These are phyloP conservation scores for Chiroxiphia lanceolata DNA, from an alignment of 2,797 vertebrate genomes.

Conservation along the genomic window DNA sequence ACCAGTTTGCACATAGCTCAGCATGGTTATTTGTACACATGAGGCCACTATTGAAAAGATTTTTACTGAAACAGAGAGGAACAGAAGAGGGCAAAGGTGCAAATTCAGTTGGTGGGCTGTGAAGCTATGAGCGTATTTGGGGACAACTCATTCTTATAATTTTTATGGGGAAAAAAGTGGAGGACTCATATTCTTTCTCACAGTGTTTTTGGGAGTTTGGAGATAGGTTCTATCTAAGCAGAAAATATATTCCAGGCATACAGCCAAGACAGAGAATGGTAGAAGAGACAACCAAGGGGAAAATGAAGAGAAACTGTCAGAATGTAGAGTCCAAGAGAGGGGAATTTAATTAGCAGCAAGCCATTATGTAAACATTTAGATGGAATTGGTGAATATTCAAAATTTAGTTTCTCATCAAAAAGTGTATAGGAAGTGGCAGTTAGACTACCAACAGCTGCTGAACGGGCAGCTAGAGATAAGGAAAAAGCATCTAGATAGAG, in stretches of 20 bases:
- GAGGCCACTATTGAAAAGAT: background rate
- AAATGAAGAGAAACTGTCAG: background rate
- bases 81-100: background rate
- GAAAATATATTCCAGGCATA: conserved; percentile 9
- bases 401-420: conserved; percentile 34
- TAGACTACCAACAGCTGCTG: conserved; percentile 34
- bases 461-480: background rate
- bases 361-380: conserved; percentile 28
- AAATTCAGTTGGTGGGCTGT: background rate
- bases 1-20: background rate
- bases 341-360: conserved; percentile 33
- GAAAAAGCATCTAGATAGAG: background rate
- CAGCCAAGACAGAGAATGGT: background rate
- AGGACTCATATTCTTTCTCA: background rate
- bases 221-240: background rate
- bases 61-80: background rate
- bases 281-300: background rate
- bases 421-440: conserved; percentile 9
- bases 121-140: background rate
- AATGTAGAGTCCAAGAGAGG: background rate
- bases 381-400: conserved; percentile 17
- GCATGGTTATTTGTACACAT: background rate
- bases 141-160: background rate
- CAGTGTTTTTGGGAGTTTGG: background rate
- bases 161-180: background rate